phyloP scores from a whole-genome alignment of 1,140 invertebrate species.

The Leptinotarsa lineolata region DNA sequence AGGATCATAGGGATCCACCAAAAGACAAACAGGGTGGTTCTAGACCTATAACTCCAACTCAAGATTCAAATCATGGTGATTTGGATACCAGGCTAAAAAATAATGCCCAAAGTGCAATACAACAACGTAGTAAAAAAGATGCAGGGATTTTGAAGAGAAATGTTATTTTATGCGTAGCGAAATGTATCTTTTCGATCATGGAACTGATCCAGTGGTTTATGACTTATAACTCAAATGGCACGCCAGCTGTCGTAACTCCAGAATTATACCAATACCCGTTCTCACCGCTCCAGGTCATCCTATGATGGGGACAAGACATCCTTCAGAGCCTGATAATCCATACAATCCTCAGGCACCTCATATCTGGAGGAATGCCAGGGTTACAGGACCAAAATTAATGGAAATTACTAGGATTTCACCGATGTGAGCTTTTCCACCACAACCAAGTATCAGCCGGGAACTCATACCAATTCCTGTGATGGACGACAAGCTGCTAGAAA shows the following conservation, averaged over 20 bases:
- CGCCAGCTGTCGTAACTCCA: conserved; percentile 31
- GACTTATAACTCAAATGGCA: conserved; percentile 61
- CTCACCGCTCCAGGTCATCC: conserved; percentile 49
- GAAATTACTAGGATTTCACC: conserved; percentile 41
- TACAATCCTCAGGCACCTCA: conserved; percentile 89
- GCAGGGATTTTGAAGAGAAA: conserved; percentile 71
- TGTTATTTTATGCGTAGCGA: conserved; percentile 91
- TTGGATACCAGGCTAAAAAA: conserved; percentile 62
- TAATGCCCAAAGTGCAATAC: conserved; percentile 60
- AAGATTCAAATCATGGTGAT: conserved; percentile 67
- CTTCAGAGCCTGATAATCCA: conserved; percentile 56
- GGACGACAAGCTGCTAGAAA: conserved; percentile 50
- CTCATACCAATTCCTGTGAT: conserved; percentile 67
- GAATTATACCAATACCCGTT: conserved; percentile 48
- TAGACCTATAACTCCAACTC: conserved; percentile 60
- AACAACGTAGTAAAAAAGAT: conserved; percentile 61
- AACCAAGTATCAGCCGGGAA: conserved; percentile 53
- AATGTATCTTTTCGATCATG: conserved; percentile 94
- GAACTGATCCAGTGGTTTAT: conserved; percentile 86
- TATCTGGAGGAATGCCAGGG: conserved; percentile 63
- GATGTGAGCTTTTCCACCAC: conserved; percentile 48
- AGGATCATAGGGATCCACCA: conserved; percentile 38
- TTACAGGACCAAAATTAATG: conserved; percentile 50
- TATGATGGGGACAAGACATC: conserved; percentile 33
- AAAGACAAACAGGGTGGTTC: conserved; percentile 35